These are phyloP conservation scores for Coccyzus lansbergi DNA, from an alignment of 2,797 vertebrate species.

Conservation along the genomic window DNA sequence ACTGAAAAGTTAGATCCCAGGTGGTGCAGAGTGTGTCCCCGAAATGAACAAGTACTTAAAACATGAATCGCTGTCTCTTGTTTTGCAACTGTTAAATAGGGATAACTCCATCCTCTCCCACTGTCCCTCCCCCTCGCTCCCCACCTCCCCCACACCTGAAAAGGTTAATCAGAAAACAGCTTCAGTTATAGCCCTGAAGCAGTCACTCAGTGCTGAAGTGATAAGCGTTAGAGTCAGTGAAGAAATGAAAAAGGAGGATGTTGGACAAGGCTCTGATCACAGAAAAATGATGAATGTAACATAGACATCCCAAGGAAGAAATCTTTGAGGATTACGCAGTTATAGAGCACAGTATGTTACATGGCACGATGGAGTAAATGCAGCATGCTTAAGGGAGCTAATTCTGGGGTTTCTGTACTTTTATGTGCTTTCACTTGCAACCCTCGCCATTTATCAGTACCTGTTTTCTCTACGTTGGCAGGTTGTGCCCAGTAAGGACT, in stretches of 20 bases:
- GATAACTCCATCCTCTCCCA: background rate
- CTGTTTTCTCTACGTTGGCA: background rate
- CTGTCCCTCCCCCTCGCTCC: too few species aligned
- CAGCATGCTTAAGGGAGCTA: background rate
- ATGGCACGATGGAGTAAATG: background rate
- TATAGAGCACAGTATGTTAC: background rate
- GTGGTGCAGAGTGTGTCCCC: background rate
- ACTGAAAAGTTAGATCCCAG: background rate
- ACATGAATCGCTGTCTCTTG: background rate
- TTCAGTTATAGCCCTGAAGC: background rate
- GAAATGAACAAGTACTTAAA: background rate
- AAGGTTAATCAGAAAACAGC: background rate
- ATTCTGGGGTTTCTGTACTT: background rate
- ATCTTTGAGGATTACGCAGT: background rate
- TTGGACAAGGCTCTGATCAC: background rate
- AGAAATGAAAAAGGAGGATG: background rate
- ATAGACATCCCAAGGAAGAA: background rate
- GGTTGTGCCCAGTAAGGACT: background rate
- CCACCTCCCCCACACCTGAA: background rate
- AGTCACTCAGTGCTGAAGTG: background rate
- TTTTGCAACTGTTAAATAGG: background rate
- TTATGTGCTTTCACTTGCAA: background rate
- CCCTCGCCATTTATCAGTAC: background rate
- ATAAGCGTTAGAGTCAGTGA: accelerated
- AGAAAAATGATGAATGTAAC: background rate